Base-by-base conservation (phyloP, 35 echinoderm and acorn worm genomes). In the Apostichopus parvimensis region DNA sequence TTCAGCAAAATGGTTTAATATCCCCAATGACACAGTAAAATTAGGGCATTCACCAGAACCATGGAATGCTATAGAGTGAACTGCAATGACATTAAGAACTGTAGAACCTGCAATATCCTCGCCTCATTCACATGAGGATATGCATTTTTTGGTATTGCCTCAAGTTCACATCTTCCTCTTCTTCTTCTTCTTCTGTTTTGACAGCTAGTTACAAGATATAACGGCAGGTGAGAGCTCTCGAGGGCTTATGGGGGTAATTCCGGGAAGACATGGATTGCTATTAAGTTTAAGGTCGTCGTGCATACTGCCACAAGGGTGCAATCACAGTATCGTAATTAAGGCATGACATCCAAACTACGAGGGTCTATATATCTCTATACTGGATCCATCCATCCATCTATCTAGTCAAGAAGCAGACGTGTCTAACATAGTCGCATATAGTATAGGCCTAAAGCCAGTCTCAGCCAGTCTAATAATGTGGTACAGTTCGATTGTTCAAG, bases 1-100 rank as follows among this genome's bases (percentile, higher is more conserved):
- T 84, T 84, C 81, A 25, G 81, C 81, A 84, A 84, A 45, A 84
- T 60, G 53, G 57, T 59, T 84, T 5, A 24, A 84, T 84, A 84
- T 84, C 81, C 81, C 34, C 81, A 84, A 84, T 84, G 54, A 84
- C 54, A 59, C 20, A 21, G 25, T 10, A 84, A 84, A 84, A 58
- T 84, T 84, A 54, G 81, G 81, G 22, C 81, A 84, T 24, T 84
- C 52, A 60, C 57, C 14, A 54, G 81, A 84, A 84, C 6, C 17
- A 17, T 15, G 53, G 9, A 15, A 82, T 45, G 34, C 55, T 55
- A 24, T 17, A 75, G 17, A 7, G 71, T 75, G 17, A 75, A 75
- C 71, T 14, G 11, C 11, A 22, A 75, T 75, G 71, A 75, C 71
- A 20, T 75, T 75, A 75, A 75, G 21, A 14, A 18, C 17, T 7